Conservation (phyloP, 2,888 invertebrate species). For the Corbicula japonica region DNA sequence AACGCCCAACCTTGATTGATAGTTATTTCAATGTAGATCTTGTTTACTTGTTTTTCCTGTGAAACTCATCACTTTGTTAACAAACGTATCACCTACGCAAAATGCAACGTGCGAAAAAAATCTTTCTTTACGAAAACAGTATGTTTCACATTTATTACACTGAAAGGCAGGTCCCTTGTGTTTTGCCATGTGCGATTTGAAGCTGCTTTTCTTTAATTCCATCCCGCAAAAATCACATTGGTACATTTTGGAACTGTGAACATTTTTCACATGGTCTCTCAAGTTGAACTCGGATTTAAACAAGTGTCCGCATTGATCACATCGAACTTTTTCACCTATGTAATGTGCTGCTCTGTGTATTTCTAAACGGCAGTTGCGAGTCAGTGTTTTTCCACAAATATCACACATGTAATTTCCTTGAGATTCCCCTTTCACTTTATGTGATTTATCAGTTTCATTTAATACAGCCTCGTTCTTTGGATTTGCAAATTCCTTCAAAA, state of each 20-base stretch:
- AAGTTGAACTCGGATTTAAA: constrained; percentile 16
- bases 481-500: constrained; percentile 8
- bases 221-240: constrained; percentile 40
- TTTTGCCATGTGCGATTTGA: not conserved
- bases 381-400: constrained; percentile 36
- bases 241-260: constrained; percentile 7
- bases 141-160: constrained; percentile 12
- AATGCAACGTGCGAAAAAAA: constrained; percentile 5
- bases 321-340: not conserved
- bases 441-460: not conserved
- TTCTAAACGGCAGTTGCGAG: constrained; percentile 3
- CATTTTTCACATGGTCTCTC: constrained; percentile 7
- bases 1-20: too few species aligned
- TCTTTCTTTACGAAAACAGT: not conserved
- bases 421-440: not conserved
- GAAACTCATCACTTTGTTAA: constrained; percentile 18
- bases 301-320: constrained; percentile 21
- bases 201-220: not conserved
- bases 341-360: constrained; percentile 18
- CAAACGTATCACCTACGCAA: constrained; percentile 5
- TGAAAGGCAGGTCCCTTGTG: constrained; percentile 2
- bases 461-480: not conserved
- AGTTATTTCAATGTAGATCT: too few species aligned
- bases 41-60: too few species aligned
- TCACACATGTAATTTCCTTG: constrained; percentile 30